These are phyloP conservation scores for Brenthis hecate DNA, from an alignment of 2,888 invertebrate species.

Conservation along the genomic window DNA sequence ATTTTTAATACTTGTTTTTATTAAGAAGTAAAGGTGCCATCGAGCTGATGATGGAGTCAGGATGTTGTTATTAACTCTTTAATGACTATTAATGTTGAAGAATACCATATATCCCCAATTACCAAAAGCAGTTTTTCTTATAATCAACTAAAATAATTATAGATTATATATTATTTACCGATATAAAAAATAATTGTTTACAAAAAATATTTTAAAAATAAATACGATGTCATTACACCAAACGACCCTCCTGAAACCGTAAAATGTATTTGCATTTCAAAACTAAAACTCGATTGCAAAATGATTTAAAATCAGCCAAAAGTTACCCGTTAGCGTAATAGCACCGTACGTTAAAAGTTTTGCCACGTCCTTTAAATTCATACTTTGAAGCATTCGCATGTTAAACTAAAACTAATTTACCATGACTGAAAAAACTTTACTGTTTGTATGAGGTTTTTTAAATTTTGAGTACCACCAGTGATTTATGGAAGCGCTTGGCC, in stretches of 20 bases:
- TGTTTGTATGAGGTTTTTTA: constrained; percentile 12
- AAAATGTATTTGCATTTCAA: background rate
- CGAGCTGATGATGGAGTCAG: no score
- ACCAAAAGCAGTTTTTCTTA: no score
- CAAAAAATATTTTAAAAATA: no score
- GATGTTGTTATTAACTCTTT: no score
- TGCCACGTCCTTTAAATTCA: constrained; percentile 12
- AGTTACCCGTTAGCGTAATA: constrained; percentile 6
- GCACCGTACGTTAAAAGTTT: constrained; percentile 18
- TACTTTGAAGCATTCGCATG: constrained; percentile 23
- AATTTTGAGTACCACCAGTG: constrained; percentile 20
- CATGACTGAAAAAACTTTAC: constrained; percentile 4
- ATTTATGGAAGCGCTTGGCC: constrained; percentile 25
- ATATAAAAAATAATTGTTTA: no score
- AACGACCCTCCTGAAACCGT: background rate
- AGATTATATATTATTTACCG: no score
- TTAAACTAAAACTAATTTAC: constrained; percentile 24
- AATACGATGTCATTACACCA: no score
- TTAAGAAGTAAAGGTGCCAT: no score
- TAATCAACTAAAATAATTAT: no score
- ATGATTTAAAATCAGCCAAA: constrained; percentile 13
- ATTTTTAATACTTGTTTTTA: no score
- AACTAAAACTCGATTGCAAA: constrained; percentile 2
- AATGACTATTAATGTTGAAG: no score
- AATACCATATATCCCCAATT: no score